Base-by-base conservation (phyloP, 2,113 vertebrate species). In the Carettochelys insculpta region DNA sequence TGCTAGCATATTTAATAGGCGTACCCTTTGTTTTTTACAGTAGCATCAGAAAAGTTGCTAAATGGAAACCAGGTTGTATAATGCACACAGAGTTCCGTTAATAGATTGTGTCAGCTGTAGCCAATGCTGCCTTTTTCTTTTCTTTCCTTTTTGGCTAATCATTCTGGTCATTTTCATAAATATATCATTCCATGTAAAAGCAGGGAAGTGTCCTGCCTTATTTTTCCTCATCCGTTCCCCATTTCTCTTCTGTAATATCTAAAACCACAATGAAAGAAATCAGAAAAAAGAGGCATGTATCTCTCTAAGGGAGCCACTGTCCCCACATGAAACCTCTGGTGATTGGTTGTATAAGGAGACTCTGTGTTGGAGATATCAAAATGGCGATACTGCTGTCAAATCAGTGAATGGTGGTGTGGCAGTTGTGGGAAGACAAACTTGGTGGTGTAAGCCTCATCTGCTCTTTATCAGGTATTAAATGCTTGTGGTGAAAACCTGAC, bases 21-120 rank as follows among this genome's bases (percentile, higher is more conserved):
- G 75, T 0, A 2, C 24, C 41, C 11, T 85, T 31, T 0, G 0
- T 27, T 84, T n/a, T 95, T 77, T 87, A 61, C 53, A 73, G 20
- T 77, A 31, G 24, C 54, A 58, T 12, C 4, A 85, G 29, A 3
- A 27, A 58, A 61, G 6, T 20, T 90, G 29, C 47, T 89, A 89
- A 68, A 71, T 77, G 80, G 80, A 85, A 95, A 94, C 86, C 45
- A 34, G 20, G 77, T 80, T 45, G 76, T 82, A 75, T 38, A 61
- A 20, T 77, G 20, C 83, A 34, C 2, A 61, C 76, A 31, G 45
- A 22, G 58, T 89, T 90, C 24, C 13, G 38, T 71, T 34, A 17
- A 86, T 47, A 61, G 3, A 48, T 41, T 41, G 54, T 29, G 14
- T 54, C 14, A 17, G 12, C 20, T 95, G 24, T 19, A 54, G 53